These are phyloP conservation scores for Camarhynchus parvulus DNA, from an alignment of 2,113 vertebrate genomes.

Conservation along the genomic window DNA sequence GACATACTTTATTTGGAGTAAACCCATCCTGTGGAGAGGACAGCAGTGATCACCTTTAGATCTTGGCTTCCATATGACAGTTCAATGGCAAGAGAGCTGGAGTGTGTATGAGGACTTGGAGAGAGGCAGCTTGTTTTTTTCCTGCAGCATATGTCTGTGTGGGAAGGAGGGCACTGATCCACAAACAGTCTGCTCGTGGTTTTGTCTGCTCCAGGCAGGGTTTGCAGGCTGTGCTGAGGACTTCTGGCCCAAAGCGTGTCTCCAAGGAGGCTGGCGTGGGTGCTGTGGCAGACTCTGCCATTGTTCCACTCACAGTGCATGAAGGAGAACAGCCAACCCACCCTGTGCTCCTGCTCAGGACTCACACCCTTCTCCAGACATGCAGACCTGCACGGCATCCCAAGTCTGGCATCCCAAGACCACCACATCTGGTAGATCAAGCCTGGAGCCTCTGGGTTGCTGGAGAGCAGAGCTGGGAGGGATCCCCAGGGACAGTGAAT, in stretches of 20 bases:
- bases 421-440: background rate
- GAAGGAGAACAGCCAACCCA: background rate
- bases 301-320: background rate
- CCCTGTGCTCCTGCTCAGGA: background rate
- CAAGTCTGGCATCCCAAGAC: background rate
- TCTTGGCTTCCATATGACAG: background rate
- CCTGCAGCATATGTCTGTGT: constrained; percentile 37
- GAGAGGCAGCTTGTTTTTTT: constrained; percentile 17
- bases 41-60: background rate
- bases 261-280: background rate
- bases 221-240: rapidly evolving
- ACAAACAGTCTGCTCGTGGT: background rate
- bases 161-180: constrained; percentile 35
- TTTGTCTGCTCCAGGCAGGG: background rate
- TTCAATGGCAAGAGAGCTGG: background rate
- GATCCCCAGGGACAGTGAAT: rapidly evolving
- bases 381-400: rapidly evolving
- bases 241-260: background rate
- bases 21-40: background rate
- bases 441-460: background rate
- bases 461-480: background rate
- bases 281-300: background rate
- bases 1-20: background rate
- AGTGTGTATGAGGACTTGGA: background rate
- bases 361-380: background rate